A percentile compares a stretch with the other conserved stretches of the same genome.
Evolutionary conservation across 2,888 invertebrate species (phyloP).

Genomic region (Pyrrhosoma nymphula): DNA sequence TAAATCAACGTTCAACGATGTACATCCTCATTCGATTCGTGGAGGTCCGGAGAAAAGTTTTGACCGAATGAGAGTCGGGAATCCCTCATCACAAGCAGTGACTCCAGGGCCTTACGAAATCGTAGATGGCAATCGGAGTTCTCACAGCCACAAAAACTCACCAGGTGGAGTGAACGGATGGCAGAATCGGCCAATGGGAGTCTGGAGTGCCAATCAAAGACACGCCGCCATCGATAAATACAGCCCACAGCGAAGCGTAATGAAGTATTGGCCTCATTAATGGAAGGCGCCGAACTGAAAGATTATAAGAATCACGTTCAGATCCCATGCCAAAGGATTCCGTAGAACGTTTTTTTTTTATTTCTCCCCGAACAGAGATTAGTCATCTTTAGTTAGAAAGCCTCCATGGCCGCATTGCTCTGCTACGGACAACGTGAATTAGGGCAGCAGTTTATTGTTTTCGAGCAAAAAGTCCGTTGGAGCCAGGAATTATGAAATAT

Average conservation of each 20-base stretch:
- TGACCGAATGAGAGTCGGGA: background rate
- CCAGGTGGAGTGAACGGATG: background rate
- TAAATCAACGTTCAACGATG: background rate
- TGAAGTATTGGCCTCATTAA: slow-evolving; percentile 5
- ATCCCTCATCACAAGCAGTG: background rate
- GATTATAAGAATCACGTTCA: background rate
- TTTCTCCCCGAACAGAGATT: background rate
- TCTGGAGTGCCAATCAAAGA: background rate
- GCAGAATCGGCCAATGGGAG: slow-evolving; percentile 4
- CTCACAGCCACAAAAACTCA: background rate
- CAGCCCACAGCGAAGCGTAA: background rate
- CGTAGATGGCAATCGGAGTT: background rate
- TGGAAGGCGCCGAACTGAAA: background rate
- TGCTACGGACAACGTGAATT: background rate
- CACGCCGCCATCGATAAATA: slow-evolving; percentile 18
- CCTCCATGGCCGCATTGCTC: background rate
- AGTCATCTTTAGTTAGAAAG: background rate
- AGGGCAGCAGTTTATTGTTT: background rate
- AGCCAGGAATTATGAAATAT: background rate
- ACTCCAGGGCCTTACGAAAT: background rate
- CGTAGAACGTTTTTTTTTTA: background rate
- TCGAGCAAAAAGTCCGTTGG: background rate
- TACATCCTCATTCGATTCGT: background rate
- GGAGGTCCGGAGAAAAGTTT: background rate
- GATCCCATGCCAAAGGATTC: background rate